Conservation (phyloP, 2,797 vertebrate genomes). For the Pelodytes ibericus region DNA sequence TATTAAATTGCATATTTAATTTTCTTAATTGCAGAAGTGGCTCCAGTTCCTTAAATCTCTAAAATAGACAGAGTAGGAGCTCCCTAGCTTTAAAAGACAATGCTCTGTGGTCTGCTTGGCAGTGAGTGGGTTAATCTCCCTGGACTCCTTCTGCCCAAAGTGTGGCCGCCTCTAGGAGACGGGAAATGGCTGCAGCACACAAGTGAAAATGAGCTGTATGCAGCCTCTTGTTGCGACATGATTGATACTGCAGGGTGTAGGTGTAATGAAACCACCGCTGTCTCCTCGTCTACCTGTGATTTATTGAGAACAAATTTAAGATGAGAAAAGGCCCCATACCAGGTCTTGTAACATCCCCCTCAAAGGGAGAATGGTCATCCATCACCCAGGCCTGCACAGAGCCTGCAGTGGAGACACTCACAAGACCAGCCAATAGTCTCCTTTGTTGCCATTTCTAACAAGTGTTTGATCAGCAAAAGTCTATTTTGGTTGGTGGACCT, state of each 20-base stretch:
- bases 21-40: too few relatives aligned
- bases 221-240: slow-evolving; percentile 76
- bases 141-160: slow-evolving; percentile 9
- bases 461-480: slow-evolving; percentile 99
- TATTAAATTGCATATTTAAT: too few relatives aligned
- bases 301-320: slow-evolving; percentile 87
- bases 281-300: slow-evolving; percentile 81
- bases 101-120: background rate
- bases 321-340: slow-evolving; percentile 86
- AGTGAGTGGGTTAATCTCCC: slow-evolving; percentile 25
- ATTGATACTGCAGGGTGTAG: slow-evolving; percentile 84
- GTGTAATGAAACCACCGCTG: slow-evolving; percentile 84
- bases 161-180: slow-evolving; percentile 4
- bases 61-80: too few relatives aligned
- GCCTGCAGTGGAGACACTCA: slow-evolving; percentile 77
- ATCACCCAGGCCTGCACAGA: slow-evolving; percentile 93
- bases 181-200: slow-evolving; percentile 47
- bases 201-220: slow-evolving; percentile 74
- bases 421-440: slow-evolving; percentile 96
- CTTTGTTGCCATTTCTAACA: slow-evolving; percentile 99
- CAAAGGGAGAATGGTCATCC: slow-evolving; percentile 91
- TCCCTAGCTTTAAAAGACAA: too few relatives aligned
- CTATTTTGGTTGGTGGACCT: slow-evolving; percentile 99
- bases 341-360: slow-evolving; percentile 82
- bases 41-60: too few relatives aligned